phyloP scores from a whole-genome alignment of 2,797 vertebrate species.

The Semaprochilodus insignis region DNA sequence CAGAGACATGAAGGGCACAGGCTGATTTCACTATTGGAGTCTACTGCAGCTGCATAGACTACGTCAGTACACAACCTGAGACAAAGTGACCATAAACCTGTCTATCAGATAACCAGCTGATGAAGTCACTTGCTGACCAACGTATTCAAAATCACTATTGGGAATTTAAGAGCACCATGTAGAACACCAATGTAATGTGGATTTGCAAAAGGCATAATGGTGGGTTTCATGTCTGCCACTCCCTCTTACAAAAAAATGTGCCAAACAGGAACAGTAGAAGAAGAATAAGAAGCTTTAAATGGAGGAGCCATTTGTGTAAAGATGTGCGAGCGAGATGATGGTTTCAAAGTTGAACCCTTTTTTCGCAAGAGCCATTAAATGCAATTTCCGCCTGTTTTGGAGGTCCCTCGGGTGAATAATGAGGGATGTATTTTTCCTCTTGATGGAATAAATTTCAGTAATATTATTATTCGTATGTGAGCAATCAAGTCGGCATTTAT shows the following conservation, averaged over 20 bases:
- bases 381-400: neutral
- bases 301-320: neutral
- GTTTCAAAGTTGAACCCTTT: too few relatives aligned
- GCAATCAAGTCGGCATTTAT: too few relatives aligned
- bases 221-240: neutral
- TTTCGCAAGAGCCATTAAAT: too few relatives aligned
- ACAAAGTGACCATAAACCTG: constrained; percentile 9
- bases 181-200: too few relatives aligned
- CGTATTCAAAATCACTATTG: neutral
- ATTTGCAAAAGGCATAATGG: neutral
- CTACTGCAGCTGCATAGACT: constrained; percentile 21
- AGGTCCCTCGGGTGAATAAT: too few relatives aligned
- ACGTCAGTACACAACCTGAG: constrained; percentile 8
- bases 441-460: too few relatives aligned
- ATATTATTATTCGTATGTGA: too few relatives aligned
- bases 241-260: neutral
- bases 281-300: neutral
- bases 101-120: constrained; percentile 17
- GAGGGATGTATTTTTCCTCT: too few relatives aligned
- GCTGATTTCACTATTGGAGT: constrained; percentile 57
- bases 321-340: too few relatives aligned
- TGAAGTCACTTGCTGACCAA: constrained; percentile 14
- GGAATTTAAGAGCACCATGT: neutral
- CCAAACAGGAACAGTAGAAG: neutral
- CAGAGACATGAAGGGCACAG: constrained; percentile 17